Conservation (phyloP, 2,113 vertebrate genomes). For the Oceanites oceanicus region DNA sequence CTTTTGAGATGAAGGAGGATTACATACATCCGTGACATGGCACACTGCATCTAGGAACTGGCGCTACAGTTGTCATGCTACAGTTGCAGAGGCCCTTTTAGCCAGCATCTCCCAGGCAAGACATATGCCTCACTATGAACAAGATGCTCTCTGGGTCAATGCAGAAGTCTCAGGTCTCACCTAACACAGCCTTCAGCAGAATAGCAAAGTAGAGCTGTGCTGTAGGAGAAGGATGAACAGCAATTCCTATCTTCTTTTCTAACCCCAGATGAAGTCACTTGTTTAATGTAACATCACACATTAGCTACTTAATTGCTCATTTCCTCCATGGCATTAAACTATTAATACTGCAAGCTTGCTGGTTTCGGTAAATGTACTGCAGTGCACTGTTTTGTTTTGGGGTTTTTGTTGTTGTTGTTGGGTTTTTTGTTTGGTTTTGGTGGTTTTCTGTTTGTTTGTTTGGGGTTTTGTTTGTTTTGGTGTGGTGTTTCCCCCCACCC, state of each 20-base stretch:
- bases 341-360: not conserved
- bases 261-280: not conserved
- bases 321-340: not conserved
- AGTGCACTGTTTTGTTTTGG: not conserved
- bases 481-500: no score
- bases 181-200: not conserved
- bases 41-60: fast-evolving
- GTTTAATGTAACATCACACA: not conserved
- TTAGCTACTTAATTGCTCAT: not conserved
- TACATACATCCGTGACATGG: fast-evolving
- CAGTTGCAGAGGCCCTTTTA: not conserved
- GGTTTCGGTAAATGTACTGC: not conserved
- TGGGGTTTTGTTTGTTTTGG: no score
- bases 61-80: not conserved
- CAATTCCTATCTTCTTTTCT: not conserved
- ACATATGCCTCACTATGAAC: fast-evolving
- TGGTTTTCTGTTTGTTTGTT: no score
- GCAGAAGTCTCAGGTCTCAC: not conserved
- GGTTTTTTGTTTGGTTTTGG: no score
- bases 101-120: not conserved
- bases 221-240: not conserved
- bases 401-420: no score
- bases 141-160: fast-evolving
- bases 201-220: not conserved
- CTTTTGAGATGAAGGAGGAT: not conserved